Percentiles rank a stretch among this genome's conserved stretches.
phyloP scores from a whole-genome alignment of 2,113 vertebrate genomes.

The Leptocoma aspasia region DNA sequence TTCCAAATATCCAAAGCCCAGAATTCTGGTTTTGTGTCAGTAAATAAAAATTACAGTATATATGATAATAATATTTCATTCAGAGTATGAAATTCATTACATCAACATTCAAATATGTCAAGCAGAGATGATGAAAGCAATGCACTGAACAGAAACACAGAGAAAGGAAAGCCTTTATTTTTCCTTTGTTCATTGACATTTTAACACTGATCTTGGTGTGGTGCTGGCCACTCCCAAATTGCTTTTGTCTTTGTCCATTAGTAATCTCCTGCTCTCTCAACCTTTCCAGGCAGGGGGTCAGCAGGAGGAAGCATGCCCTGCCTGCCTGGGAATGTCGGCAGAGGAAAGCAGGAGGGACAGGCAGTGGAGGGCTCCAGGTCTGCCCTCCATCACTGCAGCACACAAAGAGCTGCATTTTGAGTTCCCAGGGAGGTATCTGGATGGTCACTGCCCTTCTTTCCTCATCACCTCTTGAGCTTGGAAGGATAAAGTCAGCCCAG shows the following conservation, averaged over 20 bases:
- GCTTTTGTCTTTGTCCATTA: neutral
- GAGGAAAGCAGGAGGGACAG: neutral
- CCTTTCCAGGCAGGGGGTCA: neutral
- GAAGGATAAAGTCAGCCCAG: neutral
- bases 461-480: neutral
- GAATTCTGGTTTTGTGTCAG: neutral
- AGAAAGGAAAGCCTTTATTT: neutral
- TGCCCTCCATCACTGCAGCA: fast-evolving
- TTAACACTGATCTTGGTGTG: neutral
- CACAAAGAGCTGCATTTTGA: neutral
- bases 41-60: neutral
- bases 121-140: neutral
- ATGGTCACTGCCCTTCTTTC: neutral
- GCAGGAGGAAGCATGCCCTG: neutral
- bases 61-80: neutral
- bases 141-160: neutral
- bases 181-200: neutral
- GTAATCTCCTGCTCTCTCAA: neutral
- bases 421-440: fast-evolving
- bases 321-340: neutral
- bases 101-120: neutral
- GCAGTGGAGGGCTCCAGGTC: neutral
- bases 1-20: neutral
- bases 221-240: neutral
- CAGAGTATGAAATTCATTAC: neutral